Evolutionary conservation across 2,797 vertebrate genomes (phyloP), one percentile per base, ranked within the genome.

Genomic region (Protonibea diacanthus): DNA sequence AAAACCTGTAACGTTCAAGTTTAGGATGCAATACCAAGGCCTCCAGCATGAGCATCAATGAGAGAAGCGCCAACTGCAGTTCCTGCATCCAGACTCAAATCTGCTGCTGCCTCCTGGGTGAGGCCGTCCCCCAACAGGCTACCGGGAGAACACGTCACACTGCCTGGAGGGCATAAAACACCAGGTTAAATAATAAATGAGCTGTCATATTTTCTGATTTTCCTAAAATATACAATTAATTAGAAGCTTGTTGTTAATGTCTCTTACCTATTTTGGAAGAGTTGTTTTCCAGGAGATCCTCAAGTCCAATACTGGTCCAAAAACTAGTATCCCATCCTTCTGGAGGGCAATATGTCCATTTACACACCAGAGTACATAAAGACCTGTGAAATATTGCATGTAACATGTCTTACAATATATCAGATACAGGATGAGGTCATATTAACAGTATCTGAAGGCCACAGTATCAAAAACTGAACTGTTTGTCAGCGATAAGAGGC

Each of bases 11-110:
- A 29, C 21, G n/a, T 57, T 15, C 20, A 3, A 3, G 17, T 51
- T 57, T 5, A 13, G 48, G 40, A 9, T 29, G 47, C 6, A 14
- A 59, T 97, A 99, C 98, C 98, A 87, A 99, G 90, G 75, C 97
- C 98, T 95, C 98, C 98, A 13, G 97, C 98, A 0, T 99, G 98
- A 25, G 98, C 98, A 23, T 99, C 98, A 8, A 99, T 97, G 68
- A 99, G 96, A 5, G 98, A 97, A 49, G 96, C 95, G 38, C 95
- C 97, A 45, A 99, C 98, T 0, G 98, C 96, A 53, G 95, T 97
- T 49, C 97, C 97, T 0, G 89, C 80, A 0, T 95, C 91, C 83
- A 99, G 94, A 62, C 96, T 95, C 3, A 99, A 91, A 73, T 96
- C 97, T 45, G 84, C 81, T 0, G 98, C 97, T 21, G 98, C 97